These are phyloP conservation scores for Tinamus guttatus DNA, from an alignment of 2,113 vertebrate species.

Conservation along the genomic window DNA sequence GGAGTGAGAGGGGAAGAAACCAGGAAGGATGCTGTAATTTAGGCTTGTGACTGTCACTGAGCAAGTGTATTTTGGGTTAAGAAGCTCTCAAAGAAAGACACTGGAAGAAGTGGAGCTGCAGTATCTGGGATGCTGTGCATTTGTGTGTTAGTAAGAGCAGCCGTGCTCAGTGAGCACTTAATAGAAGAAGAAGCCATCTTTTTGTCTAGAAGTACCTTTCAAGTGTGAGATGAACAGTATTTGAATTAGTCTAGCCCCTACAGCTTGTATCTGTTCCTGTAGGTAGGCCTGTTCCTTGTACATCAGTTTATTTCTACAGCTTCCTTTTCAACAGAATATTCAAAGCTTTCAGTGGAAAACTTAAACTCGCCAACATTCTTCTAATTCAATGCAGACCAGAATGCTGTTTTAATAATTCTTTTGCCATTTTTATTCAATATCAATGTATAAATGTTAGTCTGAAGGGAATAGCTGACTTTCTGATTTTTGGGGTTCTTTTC, in stretches of 20 bases:
- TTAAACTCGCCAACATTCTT: background rate
- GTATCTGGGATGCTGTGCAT: background rate
- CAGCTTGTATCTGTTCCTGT: background rate
- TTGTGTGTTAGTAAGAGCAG: background rate
- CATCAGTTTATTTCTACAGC: background rate
- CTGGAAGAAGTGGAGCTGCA: background rate
- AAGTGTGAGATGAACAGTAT: background rate
- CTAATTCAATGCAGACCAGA: background rate
- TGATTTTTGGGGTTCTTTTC: background rate
- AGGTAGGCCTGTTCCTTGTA: rapidly evolving
- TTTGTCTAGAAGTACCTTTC: background rate
- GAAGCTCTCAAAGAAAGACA: background rate
- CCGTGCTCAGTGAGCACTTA: background rate
- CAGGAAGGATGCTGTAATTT: background rate
- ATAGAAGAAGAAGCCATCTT: background rate
- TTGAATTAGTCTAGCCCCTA: background rate
- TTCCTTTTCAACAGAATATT: background rate
- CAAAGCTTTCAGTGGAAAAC: background rate
- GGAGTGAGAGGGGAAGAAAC: no score
- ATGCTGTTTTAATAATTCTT: background rate
- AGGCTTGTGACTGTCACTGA: background rate
- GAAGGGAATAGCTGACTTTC: background rate
- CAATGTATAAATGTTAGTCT: background rate
- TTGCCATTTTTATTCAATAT: background rate
- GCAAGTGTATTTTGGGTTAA: background rate